These are phyloP conservation scores for Oncorhynchus gorbuscha DNA, from an alignment of 2,113 vertebrate genomes.

Conservation along the genomic window DNA sequence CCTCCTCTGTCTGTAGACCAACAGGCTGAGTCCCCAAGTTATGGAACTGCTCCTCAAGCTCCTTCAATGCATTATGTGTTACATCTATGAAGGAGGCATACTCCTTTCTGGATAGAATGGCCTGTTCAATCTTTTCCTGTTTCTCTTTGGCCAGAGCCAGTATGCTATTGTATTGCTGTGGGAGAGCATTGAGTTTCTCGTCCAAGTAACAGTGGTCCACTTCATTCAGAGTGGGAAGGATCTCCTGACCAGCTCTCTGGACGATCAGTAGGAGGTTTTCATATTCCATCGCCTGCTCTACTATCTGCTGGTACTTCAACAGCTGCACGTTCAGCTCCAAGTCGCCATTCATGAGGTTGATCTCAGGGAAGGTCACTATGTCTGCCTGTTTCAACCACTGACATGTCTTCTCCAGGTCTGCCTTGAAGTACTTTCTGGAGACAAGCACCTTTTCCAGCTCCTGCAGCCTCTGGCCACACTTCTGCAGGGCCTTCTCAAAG, in stretches of 20 bases:
- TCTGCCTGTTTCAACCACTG: slow-evolving; percentile 94
- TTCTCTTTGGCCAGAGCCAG: slow-evolving; percentile 88
- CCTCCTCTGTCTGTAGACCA: slow-evolving; percentile 75
- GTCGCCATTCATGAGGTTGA: slow-evolving; percentile 87
- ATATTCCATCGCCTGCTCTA: slow-evolving; percentile 91
- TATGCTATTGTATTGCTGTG: slow-evolving; percentile 86
- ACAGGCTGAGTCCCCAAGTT: slow-evolving; percentile 75
- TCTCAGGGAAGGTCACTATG: slow-evolving; percentile 90
- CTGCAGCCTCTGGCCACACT: slow-evolving; percentile 85
- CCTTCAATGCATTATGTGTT: slow-evolving; percentile 69
- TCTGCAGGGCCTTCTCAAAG: slow-evolving; percentile 85
- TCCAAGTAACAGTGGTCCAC: slow-evolving; percentile 90
- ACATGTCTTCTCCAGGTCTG: slow-evolving; percentile 90
- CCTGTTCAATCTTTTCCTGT: slow-evolving; percentile 86
- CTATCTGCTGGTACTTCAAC: slow-evolving; percentile 85
- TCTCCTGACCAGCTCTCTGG: slow-evolving; percentile 88
- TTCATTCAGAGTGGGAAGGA: slow-evolving; percentile 88
- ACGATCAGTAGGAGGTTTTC: slow-evolving; percentile 89
- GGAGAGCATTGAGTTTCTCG: slow-evolving; percentile 88
- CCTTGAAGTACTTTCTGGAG: slow-evolving; percentile 92
- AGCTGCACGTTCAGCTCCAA: slow-evolving; percentile 80
- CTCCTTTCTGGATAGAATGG: slow-evolving; percentile 84
- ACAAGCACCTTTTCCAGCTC: slow-evolving; percentile 90
- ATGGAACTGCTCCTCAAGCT: slow-evolving; percentile 86
- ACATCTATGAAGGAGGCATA: slow-evolving; percentile 86